Percentiles rank a stretch among this genome's conserved stretches.
phyloP scores from a whole-genome alignment of 2,113 vertebrate species.

The Mesitornis unicolor region DNA sequence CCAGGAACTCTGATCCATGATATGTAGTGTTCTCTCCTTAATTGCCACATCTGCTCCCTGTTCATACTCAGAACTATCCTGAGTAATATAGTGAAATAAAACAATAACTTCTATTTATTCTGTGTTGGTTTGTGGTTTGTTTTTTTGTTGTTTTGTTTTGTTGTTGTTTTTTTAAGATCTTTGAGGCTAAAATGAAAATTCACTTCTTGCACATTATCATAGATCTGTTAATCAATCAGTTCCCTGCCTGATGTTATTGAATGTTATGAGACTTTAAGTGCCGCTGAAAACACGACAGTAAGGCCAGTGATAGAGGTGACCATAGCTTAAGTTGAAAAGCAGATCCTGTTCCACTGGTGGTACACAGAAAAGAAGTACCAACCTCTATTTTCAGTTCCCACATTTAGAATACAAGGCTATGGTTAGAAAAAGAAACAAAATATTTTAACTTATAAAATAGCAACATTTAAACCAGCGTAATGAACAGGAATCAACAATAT shows the following conservation, averaged over 20 bases:
- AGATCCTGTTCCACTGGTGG: not conserved
- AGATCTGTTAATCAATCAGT: not conserved
- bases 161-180: not conserved
- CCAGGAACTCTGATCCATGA: not conserved
- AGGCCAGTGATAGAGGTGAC: not conserved
- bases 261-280: not conserved
- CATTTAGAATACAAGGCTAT: not conserved
- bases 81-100: not conserved
- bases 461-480: not conserved
- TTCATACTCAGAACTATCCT: not conserved
- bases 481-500: not conserved
- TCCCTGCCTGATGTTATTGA: not conserved
- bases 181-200: not conserved
- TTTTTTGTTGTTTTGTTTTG: too few species aligned
- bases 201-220: not conserved
- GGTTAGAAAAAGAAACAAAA: not conserved
- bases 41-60: not conserved
- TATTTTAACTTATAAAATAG: not conserved
- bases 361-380: not conserved
- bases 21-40: not conserved
- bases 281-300: not conserved
- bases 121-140: fast-evolving
- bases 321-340: not conserved
- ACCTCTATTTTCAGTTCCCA: not conserved
- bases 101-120: not conserved